phyloP scores from a whole-genome alignment of 2,888 invertebrate species.

The Cephus sareptanus region DNA sequence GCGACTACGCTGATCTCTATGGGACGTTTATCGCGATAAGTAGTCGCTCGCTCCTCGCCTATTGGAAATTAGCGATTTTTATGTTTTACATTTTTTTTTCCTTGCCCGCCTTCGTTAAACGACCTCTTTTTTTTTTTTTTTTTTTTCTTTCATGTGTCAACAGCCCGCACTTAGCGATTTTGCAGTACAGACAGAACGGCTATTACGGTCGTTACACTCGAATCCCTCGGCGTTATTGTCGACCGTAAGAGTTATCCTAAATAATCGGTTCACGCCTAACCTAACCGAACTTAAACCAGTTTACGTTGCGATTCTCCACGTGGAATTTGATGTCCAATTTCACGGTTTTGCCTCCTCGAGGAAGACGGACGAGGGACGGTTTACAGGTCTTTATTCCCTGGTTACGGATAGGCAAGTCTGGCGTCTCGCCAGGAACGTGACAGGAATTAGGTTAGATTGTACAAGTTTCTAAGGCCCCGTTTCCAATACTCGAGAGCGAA shows the following conservation, averaged over 20 bases:
- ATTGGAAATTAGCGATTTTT: conserved; percentile 35
- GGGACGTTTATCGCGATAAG: conserved; percentile 53
- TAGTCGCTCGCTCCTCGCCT: conserved; percentile 29
- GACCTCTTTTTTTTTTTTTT: neutral
- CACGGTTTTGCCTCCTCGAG: conserved; percentile 7
- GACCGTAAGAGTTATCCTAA: no score
- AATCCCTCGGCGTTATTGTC: no score
- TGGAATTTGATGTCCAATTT: conserved; percentile 5
- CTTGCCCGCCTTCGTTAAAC: neutral
- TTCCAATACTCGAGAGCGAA: no score
- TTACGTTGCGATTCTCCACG: no score
- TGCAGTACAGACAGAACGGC: neutral
- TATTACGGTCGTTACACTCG: no score
- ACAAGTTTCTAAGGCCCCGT: no score
- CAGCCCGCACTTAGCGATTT: neutral
- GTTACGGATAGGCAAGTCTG: conserved; percentile 35
- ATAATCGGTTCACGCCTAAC: no score
- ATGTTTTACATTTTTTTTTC: neutral
- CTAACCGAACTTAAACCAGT: no score
- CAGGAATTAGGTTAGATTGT: conserved; percentile 38
- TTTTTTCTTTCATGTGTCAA: neutral
- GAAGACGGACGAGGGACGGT: conserved; percentile 16
- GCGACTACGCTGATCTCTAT: conserved; percentile 40
- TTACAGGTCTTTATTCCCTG: conserved; percentile 16
- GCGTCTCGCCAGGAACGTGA: conserved; percentile 41